A percentile compares a stretch with the other conserved stretches of the same genome.
These are phyloP conservation scores for Pogonocherus hispidulus DNA, from an alignment of 2,888 invertebrate species.

Conservation along the genomic window DNA sequence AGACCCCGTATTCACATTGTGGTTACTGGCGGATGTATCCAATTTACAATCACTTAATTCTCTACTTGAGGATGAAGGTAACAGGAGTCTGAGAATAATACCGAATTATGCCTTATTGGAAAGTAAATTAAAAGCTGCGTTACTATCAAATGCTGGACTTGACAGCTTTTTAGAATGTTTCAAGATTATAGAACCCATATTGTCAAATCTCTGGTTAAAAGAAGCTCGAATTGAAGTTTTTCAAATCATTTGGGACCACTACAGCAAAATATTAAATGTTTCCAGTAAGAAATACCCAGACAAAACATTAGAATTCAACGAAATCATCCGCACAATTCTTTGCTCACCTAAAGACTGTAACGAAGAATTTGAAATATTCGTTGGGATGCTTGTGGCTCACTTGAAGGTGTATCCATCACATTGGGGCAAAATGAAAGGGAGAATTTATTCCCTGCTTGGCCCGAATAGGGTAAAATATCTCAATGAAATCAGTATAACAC, in stretches of 20 bases:
- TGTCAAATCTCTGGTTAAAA: slow-evolving; percentile 60
- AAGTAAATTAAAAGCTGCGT: slow-evolving; percentile 53
- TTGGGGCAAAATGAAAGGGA: slow-evolving; percentile 65
- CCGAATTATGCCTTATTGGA: slow-evolving; percentile 59
- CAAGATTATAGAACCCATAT: slow-evolving; percentile 56
- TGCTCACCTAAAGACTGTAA: slow-evolving; percentile 48
- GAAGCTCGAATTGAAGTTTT: slow-evolving; percentile 61
- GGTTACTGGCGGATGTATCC: slow-evolving; percentile 58
- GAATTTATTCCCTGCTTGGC: slow-evolving; percentile 66
- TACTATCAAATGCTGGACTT: slow-evolving; percentile 46
- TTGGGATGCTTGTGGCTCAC: slow-evolving; percentile 60
- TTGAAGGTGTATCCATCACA: slow-evolving; percentile 61
- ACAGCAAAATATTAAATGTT: slow-evolving; percentile 61
- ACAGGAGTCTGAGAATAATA: slow-evolving; percentile 43
- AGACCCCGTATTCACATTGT: slow-evolving; percentile 57
- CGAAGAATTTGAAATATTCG: slow-evolving; percentile 63
- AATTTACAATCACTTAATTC: slow-evolving; percentile 49
- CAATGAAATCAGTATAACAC: slow-evolving; percentile 59
- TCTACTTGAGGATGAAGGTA: slow-evolving; percentile 43
- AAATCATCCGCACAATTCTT: slow-evolving; percentile 54
- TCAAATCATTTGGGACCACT: slow-evolving; percentile 65
- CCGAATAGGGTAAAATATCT: slow-evolving; percentile 63
- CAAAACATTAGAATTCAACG: slow-evolving; percentile 46
- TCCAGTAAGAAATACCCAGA: slow-evolving; percentile 49
- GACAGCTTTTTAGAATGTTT: slow-evolving; percentile 54